These are phyloP conservation scores for Cricetomys ansorgei DNA, from an alignment of 2,113 vertebrate species.

Conservation along the genomic window DNA sequence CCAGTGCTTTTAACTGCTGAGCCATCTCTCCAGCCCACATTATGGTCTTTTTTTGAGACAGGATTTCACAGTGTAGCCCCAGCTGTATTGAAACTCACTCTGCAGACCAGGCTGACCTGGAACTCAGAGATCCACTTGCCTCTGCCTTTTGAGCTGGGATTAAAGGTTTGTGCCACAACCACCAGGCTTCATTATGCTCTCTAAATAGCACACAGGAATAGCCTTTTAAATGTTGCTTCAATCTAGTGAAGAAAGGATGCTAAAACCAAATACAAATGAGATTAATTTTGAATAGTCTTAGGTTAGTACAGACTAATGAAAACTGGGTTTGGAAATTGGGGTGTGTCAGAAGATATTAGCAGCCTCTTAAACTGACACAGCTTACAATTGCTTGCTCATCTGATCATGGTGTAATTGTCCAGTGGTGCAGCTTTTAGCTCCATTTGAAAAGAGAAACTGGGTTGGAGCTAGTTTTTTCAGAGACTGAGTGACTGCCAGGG, in stretches of 20 bases:
- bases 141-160: no score
- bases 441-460: slow-evolving; percentile 22
- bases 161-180: no score
- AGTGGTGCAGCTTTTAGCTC: not conserved
- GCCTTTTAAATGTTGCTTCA: slow-evolving; percentile 24
- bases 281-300: slow-evolving; percentile 46
- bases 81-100: no score
- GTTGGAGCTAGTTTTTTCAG: not conserved
- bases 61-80: no score
- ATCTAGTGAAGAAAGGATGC: slow-evolving; percentile 24
- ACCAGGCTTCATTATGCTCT: no score
- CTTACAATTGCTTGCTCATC: not conserved
- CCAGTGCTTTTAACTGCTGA: no score
- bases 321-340: not conserved
- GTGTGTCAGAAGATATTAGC: not conserved
- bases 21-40: no score
- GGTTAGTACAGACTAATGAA: not conserved
- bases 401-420: not conserved
- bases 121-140: no score
- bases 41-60: no score
- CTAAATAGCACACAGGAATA: not conserved
- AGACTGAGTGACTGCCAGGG: no score
- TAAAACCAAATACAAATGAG: slow-evolving; percentile 20
- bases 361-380: not conserved
- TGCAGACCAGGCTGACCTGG: no score